Evolutionary conservation across 92 coral and sea anemone genomes (phyloP), one percentile per base, ranked within the genome.

Genomic region (Umimayanthus kanabou): DNA sequence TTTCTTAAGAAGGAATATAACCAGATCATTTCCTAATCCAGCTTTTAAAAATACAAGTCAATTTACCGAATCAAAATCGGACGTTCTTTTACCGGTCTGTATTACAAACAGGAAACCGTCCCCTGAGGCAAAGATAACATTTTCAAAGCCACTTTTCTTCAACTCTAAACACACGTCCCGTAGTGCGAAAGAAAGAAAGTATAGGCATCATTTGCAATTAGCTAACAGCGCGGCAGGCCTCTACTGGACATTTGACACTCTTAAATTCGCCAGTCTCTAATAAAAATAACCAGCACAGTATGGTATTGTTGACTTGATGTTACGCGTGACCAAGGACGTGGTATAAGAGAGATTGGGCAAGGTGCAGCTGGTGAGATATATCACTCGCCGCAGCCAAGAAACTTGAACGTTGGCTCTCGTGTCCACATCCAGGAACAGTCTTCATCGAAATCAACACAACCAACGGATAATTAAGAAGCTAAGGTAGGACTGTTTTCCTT

Each of bases 51-150:
- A 39, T 72, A 39, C 69, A 61, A 80, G 45, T 33, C 26, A 33
- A 80, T n/a, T 57, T 80, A 57, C 23, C 42, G 50, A 71, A 58
- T 76, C 16, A 18, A 29, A 55, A 80, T 26, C 8, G 61, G 39
- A 49, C 66, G 61, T 77, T 5, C 1, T 47, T 78, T 78, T 49
- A 80, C 72, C 73, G 73, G 72, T 57, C 73, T 61, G 71, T 23
- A 18, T 30, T 37, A 80, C 18, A 80, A 18, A 80, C 85, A 58
- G 85, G 85, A 80, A 80, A 55, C 73, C 26, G 73, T 16, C 53
- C 28, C 73, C 72, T 29, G 85, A 80, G 85, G 85, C 45, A 80
- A 80, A 65, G 73, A 80, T 80, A 80, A 80, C 58, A 80, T 80
- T 80, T 57, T 58, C 16, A 61, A 61, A 80, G 71, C 85, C 26